Conservation (phyloP, 2,888 invertebrate genomes). For the Biston stratarius region DNA sequence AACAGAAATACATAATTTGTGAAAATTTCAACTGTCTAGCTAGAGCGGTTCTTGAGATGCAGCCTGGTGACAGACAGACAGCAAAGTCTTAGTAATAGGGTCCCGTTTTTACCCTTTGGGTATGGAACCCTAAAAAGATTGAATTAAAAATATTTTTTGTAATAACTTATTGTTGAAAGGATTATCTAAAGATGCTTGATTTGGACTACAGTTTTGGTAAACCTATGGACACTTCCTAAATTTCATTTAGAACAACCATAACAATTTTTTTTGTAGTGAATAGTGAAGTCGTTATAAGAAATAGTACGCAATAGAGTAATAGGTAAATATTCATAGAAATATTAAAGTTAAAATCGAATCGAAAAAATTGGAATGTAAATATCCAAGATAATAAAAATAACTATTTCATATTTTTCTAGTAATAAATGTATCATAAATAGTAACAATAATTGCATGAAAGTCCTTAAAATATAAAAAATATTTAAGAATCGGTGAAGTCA, state of each 20-base stretch:
- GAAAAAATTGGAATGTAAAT: slow-evolving; percentile 57
- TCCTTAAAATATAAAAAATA: slow-evolving; percentile 46
- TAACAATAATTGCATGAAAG: slow-evolving; percentile 39
- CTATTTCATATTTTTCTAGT: slow-evolving; percentile 47
- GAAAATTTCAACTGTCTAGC: too few relatives aligned
- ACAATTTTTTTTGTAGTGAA: neutral
- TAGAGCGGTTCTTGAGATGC: too few relatives aligned
- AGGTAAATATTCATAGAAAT: slow-evolving; percentile 16
- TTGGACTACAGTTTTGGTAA: neutral
- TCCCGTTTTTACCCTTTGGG: too few relatives aligned
- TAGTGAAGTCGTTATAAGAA: neutral
- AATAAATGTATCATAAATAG: slow-evolving; percentile 42
- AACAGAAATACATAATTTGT: too few relatives aligned
- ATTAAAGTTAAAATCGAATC: slow-evolving; percentile 48
- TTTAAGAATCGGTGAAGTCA: slow-evolving; percentile 40
- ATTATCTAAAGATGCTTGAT: neutral
- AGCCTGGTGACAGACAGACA: too few relatives aligned
- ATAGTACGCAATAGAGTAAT: neutral
- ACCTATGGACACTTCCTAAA: neutral
- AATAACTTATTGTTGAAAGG: too few relatives aligned
- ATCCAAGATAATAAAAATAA: slow-evolving; percentile 58
- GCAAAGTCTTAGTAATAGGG: too few relatives aligned
- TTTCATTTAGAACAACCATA: neutral
- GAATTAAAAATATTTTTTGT: too few relatives aligned
- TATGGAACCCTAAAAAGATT: too few relatives aligned